Conservation (phyloP, 37 sponge, comb jelly and placozoan species). For the Beroe forskalii region DNA sequence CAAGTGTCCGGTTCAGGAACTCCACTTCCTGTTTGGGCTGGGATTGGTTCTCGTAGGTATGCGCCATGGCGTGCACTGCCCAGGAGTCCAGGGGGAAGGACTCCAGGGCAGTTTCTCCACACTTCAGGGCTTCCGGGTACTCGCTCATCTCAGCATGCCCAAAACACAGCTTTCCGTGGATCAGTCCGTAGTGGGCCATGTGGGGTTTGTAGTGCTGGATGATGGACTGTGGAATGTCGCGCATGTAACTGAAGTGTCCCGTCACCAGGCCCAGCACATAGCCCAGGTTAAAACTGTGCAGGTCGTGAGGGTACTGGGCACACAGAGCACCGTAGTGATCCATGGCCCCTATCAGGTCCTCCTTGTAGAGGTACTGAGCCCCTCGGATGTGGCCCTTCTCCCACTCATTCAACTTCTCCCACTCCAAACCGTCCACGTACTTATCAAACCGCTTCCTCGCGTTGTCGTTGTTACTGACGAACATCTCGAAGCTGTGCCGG, state of each 20-base stretch:
- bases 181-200: slow-evolving; percentile 47
- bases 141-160: slow-evolving; percentile 58
- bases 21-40: slow-evolving; percentile 1
- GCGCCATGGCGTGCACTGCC: slow-evolving; percentile 63
- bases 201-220: slow-evolving; percentile 19
- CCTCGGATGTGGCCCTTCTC: not conserved
- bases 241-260: not conserved
- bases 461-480: not conserved
- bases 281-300: slow-evolving; percentile 41
- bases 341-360: slow-evolving; percentile 33
- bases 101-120: slow-evolving; percentile 31
- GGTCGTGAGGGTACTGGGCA: not conserved
- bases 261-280: slow-evolving; percentile 38
- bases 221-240: slow-evolving; percentile 15
- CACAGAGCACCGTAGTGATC: not conserved
- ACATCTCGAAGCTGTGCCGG: slow-evolving; percentile 25
- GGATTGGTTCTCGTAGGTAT: slow-evolving; percentile 44
- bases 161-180: slow-evolving; percentile 62
- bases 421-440: not conserved
- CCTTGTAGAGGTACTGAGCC: not conserved
- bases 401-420: not conserved
- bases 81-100: slow-evolving; percentile 50
- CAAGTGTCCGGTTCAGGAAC: not conserved
- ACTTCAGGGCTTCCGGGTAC: not conserved
- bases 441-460: slow-evolving; percentile 3